A percentile compares a stretch with the other conserved stretches of the same genome.
Conservation (phyloP, 1,140 invertebrate species). For the Hypsibius dujardini region DNA sequence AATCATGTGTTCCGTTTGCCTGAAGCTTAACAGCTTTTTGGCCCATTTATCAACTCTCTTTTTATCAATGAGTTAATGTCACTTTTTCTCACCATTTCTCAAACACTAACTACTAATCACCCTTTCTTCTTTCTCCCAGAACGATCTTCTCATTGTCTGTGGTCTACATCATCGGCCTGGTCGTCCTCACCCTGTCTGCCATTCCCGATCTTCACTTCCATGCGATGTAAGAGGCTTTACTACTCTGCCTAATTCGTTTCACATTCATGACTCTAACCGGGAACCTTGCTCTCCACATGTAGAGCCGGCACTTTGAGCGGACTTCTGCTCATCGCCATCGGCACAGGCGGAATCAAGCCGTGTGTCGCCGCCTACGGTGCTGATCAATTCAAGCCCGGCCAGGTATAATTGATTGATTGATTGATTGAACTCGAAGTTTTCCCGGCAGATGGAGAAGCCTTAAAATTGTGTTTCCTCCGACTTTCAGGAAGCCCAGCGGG, state of each 20-base stretch:
- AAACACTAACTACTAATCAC: background rate
- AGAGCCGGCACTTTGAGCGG: slow-evolving; percentile 14
- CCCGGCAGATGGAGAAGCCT: too few relatives aligned
- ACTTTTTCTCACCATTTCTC: too few relatives aligned
- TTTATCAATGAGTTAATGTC: too few relatives aligned
- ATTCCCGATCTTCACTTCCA: slow-evolving; percentile 37
- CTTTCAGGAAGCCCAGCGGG: slow-evolving; percentile 41
- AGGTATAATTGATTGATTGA: background rate
- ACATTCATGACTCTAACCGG: background rate
- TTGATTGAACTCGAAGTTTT: too few relatives aligned
- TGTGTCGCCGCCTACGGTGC: slow-evolving; percentile 23
- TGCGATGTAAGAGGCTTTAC: slow-evolving; percentile 39
- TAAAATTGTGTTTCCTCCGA: too few relatives aligned
- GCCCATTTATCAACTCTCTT: too few relatives aligned
- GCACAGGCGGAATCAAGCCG: slow-evolving; percentile 30
- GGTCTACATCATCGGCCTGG: slow-evolving; percentile 66
- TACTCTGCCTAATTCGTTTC: slow-evolving; percentile 13
- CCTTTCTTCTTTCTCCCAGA: slow-evolving; percentile 32
- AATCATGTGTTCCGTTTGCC: too few relatives aligned
- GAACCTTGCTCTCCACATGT: background rate
- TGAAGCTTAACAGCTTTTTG: too few relatives aligned
- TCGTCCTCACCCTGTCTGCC: slow-evolving; percentile 53
- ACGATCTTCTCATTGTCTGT: slow-evolving; percentile 73
- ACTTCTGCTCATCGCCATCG: slow-evolving; percentile 23
- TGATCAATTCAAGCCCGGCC: slow-evolving; percentile 18